These are phyloP conservation scores for Rhingia rostrata DNA, from an alignment of 2,888 invertebrate species.

Conservation along the genomic window DNA sequence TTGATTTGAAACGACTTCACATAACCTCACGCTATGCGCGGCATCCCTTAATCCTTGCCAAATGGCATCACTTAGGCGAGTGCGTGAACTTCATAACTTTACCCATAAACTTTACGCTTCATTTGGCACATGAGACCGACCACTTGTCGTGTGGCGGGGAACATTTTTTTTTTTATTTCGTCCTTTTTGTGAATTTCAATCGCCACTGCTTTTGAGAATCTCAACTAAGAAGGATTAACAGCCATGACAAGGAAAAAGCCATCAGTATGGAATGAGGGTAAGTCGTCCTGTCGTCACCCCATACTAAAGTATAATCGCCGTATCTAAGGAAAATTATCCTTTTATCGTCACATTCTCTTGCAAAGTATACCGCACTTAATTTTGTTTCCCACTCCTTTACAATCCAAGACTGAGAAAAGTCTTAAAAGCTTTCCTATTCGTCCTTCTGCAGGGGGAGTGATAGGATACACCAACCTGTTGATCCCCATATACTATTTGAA, in stretches of 20 bases:
- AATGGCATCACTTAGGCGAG: conserved; percentile 59
- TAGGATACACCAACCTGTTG: conserved; percentile 58
- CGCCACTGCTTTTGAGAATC: conserved; percentile 40
- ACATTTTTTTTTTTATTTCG: conserved; percentile 43
- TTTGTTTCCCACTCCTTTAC: conserved; percentile 14
- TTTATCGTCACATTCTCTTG: conserved; percentile 68
- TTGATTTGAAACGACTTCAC: conserved; percentile 33
- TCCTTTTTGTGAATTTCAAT: conserved; percentile 62
- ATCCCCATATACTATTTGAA: conserved; percentile 41
- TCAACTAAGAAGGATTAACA: conserved; percentile 70
- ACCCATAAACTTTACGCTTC: conserved; percentile 68
- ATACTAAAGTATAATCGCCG: conserved; percentile 68
- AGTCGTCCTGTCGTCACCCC: conserved; percentile 17
- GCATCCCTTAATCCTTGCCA: conserved; percentile 23
- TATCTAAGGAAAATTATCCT: conserved; percentile 74
- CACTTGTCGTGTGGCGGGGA: conserved; percentile 40
- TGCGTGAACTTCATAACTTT: conserved; percentile 62
- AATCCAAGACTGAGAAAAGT: conserved; percentile 37
- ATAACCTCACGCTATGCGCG: conserved; percentile 21
- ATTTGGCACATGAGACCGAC: conserved; percentile 59
- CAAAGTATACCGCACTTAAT: conserved; percentile 34
- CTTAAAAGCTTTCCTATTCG: conserved; percentile 70
- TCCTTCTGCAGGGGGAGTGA: conserved; percentile 13
- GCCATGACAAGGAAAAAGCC: conserved; percentile 62
- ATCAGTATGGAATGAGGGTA: conserved; percentile 36